phyloP scores from a whole-genome alignment of 2,113 vertebrate genomes.

The Pseudonaja textilis region DNA sequence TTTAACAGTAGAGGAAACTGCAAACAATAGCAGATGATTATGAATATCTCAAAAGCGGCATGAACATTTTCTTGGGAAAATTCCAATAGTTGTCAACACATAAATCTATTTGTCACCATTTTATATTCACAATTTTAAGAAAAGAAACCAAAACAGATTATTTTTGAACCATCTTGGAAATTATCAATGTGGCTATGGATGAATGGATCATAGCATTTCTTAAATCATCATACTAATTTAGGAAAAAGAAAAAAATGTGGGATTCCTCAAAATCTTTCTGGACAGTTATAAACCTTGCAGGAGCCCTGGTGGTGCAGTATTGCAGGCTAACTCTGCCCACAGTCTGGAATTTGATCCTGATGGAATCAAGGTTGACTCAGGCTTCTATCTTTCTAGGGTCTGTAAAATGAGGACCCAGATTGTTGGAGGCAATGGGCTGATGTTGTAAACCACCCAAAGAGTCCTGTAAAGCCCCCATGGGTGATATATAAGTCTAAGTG shows the following conservation, averaged over 20 bases:
- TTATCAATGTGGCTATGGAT: not conserved
- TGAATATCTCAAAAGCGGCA: not conserved
- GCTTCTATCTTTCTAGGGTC: not conserved
- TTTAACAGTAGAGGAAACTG: not conserved
- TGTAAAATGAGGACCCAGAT: not conserved
- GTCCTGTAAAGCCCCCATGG: not conserved
- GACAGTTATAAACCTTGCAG: not conserved
- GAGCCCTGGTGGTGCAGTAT: not conserved
- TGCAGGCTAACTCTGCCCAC: not conserved
- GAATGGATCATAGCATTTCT: not conserved
- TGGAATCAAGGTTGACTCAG: not conserved
- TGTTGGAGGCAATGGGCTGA: not conserved
- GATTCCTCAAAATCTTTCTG: not conserved
- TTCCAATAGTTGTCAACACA: not conserved
- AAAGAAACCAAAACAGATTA: not conserved
- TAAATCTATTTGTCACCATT: constrained; percentile 22
- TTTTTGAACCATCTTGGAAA: not conserved
- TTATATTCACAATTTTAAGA: not conserved
- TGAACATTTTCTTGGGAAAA: not conserved
- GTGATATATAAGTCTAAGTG: not conserved
- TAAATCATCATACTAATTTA: not conserved
- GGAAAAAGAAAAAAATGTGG: not conserved
- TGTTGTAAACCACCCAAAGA: not conserved
- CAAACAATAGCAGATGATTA: not conserved
- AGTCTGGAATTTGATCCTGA: not conserved